A percentile compares a stretch with the other conserved stretches of the same genome.
phyloP scores from a whole-genome alignment of 2,888 invertebrate genomes.

The Masnerella sp. region DNA sequence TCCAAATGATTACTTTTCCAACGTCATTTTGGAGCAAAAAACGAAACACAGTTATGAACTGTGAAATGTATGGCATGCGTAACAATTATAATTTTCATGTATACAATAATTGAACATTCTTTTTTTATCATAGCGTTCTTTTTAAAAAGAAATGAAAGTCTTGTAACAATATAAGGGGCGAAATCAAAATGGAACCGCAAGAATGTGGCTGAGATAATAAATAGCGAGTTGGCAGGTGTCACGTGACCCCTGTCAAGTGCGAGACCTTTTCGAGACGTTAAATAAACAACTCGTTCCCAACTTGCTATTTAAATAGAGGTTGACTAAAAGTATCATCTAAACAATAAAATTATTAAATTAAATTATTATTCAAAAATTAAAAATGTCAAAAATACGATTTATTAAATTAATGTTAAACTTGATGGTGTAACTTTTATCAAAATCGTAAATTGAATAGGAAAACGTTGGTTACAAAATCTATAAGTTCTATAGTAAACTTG shows the following conservation, averaged over 20 bases:
- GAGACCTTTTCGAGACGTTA: conserved; percentile 31
- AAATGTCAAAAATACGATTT: too few species aligned
- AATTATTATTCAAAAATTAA: not conserved
- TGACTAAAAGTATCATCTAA: conserved; percentile 8
- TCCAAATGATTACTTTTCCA: conserved; percentile 5
- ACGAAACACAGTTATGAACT: conserved; percentile 71
- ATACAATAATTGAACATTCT: too few species aligned
- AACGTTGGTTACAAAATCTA: too few species aligned
- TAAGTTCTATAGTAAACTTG: too few species aligned
- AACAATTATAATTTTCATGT: conserved; percentile 67
- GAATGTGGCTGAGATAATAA: conserved; percentile 63
- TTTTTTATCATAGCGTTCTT: not conserved
- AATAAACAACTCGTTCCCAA: conserved; percentile 30
- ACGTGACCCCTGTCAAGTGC: conserved; percentile 61
- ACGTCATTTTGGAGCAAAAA: too few species aligned
- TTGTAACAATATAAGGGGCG: not conserved
- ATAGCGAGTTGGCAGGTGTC: conserved; percentile 66
- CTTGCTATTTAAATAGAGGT: conserved; percentile 27
- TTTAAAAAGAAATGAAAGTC: conserved; percentile 6
- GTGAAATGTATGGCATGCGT: conserved; percentile 74
- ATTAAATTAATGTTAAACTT: too few species aligned
- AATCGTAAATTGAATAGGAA: too few species aligned
- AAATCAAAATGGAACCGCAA: too few species aligned
- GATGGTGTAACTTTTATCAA: too few species aligned
- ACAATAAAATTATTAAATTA: not conserved